Conservation (phyloP, 2,113 vertebrate species). For the human (Homo sapiens) region GRCh38 chr11:55475501-55476000, state of each 20-base stretch:
- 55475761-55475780: background rate
- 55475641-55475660: background rate
- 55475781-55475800: background rate
- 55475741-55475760: background rate
- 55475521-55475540: background rate
- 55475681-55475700: background rate
- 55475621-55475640: background rate
- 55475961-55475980: background rate
- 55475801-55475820: background rate
- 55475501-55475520: background rate
- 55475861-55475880: background rate
- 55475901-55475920: background rate
- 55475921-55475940: background rate
- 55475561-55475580: background rate
- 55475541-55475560: background rate
- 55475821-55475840: background rate
- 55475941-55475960: conserved; percentile 47
- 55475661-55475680: background rate
- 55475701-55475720: background rate
- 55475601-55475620: background rate
- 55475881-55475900: background rate
- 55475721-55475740: background rate
- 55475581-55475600: background rate
- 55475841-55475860: background rate
- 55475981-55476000: conserved; percentile 13